phyloP scores from a whole-genome alignment of 2,113 vertebrate genomes.

The Rhegmatorhina hoffmannsi region DNA sequence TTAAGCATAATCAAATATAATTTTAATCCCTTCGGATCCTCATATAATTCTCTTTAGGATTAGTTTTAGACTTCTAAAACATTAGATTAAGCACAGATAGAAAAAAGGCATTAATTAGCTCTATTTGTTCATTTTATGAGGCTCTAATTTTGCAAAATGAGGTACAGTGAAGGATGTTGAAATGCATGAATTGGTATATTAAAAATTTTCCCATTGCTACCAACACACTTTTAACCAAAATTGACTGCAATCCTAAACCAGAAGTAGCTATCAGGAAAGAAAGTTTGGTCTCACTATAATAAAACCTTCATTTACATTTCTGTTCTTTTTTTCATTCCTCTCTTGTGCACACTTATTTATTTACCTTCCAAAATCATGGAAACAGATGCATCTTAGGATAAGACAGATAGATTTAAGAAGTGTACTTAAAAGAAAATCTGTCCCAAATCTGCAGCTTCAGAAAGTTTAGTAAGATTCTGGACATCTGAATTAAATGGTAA shows the following conservation, averaged over 20 bases:
- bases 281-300: background rate
- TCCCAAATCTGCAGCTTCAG: background rate
- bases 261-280: background rate
- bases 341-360: background rate
- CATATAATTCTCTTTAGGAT: background rate
- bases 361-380: background rate
- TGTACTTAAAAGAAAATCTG: background rate
- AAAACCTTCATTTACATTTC: background rate
- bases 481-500: background rate
- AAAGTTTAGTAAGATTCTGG: background rate
- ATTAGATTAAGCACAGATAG: background rate
- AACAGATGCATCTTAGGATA: background rate
- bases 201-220: background rate
- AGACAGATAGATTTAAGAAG: background rate
- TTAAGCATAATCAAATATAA: background rate
- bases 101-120: slow-evolving; percentile 20
- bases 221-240: background rate
- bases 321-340: background rate
- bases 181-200: background rate
- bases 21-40: background rate
- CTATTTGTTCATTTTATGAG: background rate
- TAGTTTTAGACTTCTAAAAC: background rate
- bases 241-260: background rate
- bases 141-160: background rate
- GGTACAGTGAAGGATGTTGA: background rate